phyloP scores from a whole-genome alignment of 2,797 vertebrate genomes.

The Hydrophis major region DNA sequence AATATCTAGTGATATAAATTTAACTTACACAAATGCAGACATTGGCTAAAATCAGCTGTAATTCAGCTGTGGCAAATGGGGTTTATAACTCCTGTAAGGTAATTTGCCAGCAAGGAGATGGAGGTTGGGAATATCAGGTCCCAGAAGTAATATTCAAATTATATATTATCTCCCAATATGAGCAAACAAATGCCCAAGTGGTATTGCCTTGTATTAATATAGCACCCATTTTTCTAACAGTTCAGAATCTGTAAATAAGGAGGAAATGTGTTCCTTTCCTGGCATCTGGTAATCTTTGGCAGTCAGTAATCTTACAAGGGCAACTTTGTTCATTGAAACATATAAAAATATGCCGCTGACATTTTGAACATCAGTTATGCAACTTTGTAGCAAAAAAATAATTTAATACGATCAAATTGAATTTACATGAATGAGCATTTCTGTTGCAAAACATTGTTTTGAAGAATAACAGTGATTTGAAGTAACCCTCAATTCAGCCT shows the following conservation, averaged over 20 bases:
- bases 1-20: conserved; percentile 18
- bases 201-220: not conserved
- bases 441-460: not conserved
- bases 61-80: conserved; percentile 33
- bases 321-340: not conserved
- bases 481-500: not conserved
- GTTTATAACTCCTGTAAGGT: conserved; percentile 11
- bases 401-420: not conserved
- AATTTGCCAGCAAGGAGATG: conserved; percentile 17
- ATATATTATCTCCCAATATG: conserved; percentile 6
- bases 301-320: not conserved
- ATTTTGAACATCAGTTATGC: not conserved
- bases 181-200: not conserved
- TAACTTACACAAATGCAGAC: conserved; percentile 10
- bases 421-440: not conserved
- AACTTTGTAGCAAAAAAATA: not conserved
- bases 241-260: not conserved
- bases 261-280: not conserved
- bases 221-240: not conserved
- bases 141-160: conserved; percentile 16
- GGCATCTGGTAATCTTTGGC: not conserved
- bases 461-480: not conserved
- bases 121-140: conserved; percentile 36
- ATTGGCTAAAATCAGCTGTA: conserved; percentile 38
- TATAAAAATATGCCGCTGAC: not conserved